These are phyloP conservation scores for Thalassophryne amazonica DNA, from an alignment of 2,797 vertebrate genomes.

Conservation along the genomic window DNA sequence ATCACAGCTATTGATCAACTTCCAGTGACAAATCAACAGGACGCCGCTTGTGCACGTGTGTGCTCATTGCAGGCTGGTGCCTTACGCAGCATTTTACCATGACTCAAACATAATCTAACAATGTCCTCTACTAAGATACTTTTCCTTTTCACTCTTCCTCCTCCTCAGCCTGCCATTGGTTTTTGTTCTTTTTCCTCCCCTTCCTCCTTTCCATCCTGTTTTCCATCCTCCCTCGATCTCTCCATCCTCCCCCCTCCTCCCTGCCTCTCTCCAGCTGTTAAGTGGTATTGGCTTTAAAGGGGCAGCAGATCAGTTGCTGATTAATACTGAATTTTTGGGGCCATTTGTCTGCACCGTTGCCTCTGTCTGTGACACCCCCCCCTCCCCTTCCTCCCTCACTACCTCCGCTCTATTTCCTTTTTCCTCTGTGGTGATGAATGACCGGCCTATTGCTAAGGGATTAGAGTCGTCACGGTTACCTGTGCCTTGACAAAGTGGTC, in stretches of 20 bases:
- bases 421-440: constrained; percentile 72
- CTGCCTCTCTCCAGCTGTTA: constrained; percentile 52
- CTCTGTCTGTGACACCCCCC: constrained; percentile 67
- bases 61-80: too few relatives aligned
- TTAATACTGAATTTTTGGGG: constrained; percentile 82
- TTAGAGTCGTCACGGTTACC: constrained; percentile 80
- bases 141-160: constrained; percentile 24
- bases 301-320: constrained; percentile 82
- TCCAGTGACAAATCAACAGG: constrained; percentile 73
- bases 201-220: constrained; percentile 22
- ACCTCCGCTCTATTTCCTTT: constrained; percentile 34
- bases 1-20: constrained; percentile 80
- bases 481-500: constrained; percentile 79
- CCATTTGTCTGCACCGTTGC: constrained; percentile 78
- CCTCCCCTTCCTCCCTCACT: constrained; percentile 28
- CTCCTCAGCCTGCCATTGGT: constrained; percentile 12
- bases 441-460: constrained; percentile 71
- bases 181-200: constrained; percentile 4
- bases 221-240: not conserved
- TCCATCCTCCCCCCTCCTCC: constrained; percentile 1
- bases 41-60: constrained; percentile 30
- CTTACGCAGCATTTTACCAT: constrained; percentile 65
- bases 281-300: constrained; percentile 79
- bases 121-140: constrained; percentile 32
- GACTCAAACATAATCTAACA: constrained; percentile 47